Percentiles rank a stretch among this genome's conserved stretches.
Evolutionary conservation across 2,113 vertebrate genomes (phyloP).

Genomic region (Laticauda laticaudata): DNA sequence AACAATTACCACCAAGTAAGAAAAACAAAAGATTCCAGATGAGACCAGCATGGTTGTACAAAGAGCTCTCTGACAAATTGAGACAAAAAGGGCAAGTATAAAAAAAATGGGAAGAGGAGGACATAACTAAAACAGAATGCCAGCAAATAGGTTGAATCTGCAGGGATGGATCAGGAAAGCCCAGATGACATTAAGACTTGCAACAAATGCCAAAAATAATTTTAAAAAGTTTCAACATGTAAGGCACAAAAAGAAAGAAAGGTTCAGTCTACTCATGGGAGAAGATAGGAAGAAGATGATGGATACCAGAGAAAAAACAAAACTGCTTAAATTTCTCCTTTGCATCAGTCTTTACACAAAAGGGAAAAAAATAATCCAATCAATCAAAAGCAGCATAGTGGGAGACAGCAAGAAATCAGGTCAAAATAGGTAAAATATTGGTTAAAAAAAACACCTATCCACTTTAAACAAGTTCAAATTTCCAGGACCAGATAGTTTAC

Average conservation of each 20-base stretch:
- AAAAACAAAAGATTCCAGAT: background rate
- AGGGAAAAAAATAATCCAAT: too few relatives aligned
- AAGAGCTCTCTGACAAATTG: background rate
- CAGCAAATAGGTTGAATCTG: background rate
- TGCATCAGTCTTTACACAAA: too few relatives aligned
- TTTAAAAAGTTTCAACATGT: background rate
- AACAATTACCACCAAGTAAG: background rate
- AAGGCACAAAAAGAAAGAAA: background rate
- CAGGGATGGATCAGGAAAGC: background rate
- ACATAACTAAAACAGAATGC: background rate
- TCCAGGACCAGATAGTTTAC: too few relatives aligned
- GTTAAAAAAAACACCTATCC: too few relatives aligned
- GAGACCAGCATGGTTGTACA: background rate
- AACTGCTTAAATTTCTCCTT: too few relatives aligned
- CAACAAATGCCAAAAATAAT: background rate
- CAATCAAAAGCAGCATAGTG: background rate
- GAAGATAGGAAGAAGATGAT: background rate
- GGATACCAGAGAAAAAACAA: too few relatives aligned
- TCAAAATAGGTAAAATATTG: background rate
- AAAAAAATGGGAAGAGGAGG: background rate
- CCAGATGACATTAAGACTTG: background rate
- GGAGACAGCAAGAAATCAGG: background rate
- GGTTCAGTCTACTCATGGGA: background rate
- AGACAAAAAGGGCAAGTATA: background rate
- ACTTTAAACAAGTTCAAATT: too few relatives aligned